These are phyloP conservation scores for Panagrolaimus sp. DNA, from an alignment of 1,140 invertebrate species.

Conservation along the genomic window DNA sequence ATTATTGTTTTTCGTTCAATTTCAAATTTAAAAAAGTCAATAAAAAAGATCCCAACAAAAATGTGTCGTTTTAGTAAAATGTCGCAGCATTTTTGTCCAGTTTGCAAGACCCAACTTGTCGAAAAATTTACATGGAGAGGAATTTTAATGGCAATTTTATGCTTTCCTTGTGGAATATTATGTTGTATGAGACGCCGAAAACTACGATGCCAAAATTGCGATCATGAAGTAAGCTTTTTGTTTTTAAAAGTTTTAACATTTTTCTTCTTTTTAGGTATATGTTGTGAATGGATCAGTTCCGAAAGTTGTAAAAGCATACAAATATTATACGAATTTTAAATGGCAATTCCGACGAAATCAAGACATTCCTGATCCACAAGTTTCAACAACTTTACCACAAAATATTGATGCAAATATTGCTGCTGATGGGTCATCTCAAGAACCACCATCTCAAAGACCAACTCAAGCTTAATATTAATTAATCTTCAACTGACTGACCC, in stretches of 20 bases:
- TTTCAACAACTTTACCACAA: not conserved
- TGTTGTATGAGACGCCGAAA: slow-evolving; percentile 43
- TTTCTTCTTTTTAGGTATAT: slow-evolving; percentile 25
- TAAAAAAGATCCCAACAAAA: not conserved
- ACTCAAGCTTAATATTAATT: not conserved
- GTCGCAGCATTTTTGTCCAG: slow-evolving; percentile 22
- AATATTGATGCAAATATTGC: not conserved
- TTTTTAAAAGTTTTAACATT: not conserved
- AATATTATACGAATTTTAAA: slow-evolving; percentile 31
- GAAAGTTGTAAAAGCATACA: slow-evolving; percentile 31
- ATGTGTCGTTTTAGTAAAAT: not conserved
- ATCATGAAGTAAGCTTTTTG: slow-evolving; percentile 40
- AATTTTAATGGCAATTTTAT: slow-evolving; percentile 49
- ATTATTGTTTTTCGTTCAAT: slow-evolving; percentile 5
- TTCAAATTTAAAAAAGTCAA: not conserved
- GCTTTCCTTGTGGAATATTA: slow-evolving; percentile 53
- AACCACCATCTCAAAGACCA: not conserved
- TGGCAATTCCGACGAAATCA: slow-evolving; percentile 35
- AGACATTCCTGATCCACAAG: not conserved
- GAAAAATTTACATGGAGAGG: slow-evolving; percentile 46
- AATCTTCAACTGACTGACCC: not conserved
- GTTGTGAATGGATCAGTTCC: slow-evolving; percentile 33
- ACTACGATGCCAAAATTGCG: slow-evolving; percentile 36
- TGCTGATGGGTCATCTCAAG: not conserved
- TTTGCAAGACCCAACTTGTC: slow-evolving; percentile 27